Evolutionary conservation across 2,113 vertebrate genomes (phyloP), one percentile per base, ranked within the genome.

Genomic region (Aspiorhynchus laticeps): DNA sequence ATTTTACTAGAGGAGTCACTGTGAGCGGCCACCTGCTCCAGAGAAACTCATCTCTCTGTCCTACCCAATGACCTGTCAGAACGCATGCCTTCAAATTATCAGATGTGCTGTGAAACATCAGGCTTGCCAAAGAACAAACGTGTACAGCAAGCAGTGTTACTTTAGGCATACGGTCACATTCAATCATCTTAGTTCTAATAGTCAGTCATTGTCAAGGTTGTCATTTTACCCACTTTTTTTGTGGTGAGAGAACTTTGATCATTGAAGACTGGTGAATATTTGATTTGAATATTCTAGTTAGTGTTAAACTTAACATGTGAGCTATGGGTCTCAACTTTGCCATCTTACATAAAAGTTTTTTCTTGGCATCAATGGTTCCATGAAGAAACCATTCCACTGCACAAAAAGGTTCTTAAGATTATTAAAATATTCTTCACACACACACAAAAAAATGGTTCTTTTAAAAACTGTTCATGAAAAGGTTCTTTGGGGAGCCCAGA

Each of bases 11-110:
- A 14, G 92, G 92, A 92, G 91, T 92, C 93, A 91, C 90, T 91
- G 92, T 93, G 94, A 87, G 93, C 92, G 82, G 88, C 92, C 91
- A 94, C 90, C 93, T 94, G 93, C 93, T 95, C 93, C 90, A 90
- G 90, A 91, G 91, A 88, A 90, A 90, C 88, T 89, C 88, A 90
- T 91, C 87, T 91, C 87, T 86, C 46, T 87, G 92, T 93, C 93
- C 94, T 93, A 93, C 93, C 91, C 91, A 82, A 83, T 73, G 88
- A 86, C 51, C 86, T 80, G 89, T 86, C 87, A 89, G 80, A 88
- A 90, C 85, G 79, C 84, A 89, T 87, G 84, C 88, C 91, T 93
- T 90, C 21, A 36, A 59, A 59, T 24, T 12, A 59, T 36, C 26
- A 17, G 7, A 80, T 63, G 78, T 7, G 28, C 21, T 38, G 31